Evolutionary conservation across 2,797 vertebrate species (phyloP).

Genomic region (Enoplosus armatus): DNA sequence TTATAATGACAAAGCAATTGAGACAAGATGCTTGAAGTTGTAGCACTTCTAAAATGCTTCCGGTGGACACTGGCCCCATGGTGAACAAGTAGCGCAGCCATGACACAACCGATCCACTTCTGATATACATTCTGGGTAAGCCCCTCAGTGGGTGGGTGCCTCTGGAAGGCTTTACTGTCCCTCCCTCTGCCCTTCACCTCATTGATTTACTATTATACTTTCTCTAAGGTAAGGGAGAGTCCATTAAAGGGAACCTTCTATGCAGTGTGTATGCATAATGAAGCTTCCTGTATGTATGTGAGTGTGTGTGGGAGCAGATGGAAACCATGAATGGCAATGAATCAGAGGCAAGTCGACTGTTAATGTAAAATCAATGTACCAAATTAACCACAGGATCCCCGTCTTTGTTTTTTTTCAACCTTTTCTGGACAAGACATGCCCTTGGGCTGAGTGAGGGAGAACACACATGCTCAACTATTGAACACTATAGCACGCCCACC

Average conservation of each 20-base stretch:
- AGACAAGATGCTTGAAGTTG: background rate
- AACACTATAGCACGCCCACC: slow-evolving; percentile 31
- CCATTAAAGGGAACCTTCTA: slow-evolving; percentile 82
- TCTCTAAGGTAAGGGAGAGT: slow-evolving; percentile 83
- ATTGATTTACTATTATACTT: slow-evolving; percentile 87
- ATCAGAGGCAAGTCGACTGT: slow-evolving; percentile 79
- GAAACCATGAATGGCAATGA: slow-evolving; percentile 71
- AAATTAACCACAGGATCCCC: slow-evolving; percentile 83
- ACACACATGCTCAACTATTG: slow-evolving; percentile 51
- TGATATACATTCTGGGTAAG: slow-evolving; percentile 44
- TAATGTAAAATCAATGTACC: slow-evolving; percentile 87
- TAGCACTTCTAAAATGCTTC: background rate
- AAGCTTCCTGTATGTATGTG: slow-evolving; percentile 59
- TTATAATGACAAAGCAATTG: background rate
- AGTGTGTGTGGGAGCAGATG: slow-evolving; percentile 39
- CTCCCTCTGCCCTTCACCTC: slow-evolving; percentile 82
- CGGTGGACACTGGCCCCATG: background rate
- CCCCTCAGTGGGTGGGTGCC: slow-evolving; percentile 62
- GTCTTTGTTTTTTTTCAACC: slow-evolving; percentile 64
- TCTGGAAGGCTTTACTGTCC: slow-evolving; percentile 62
- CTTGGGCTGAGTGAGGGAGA: slow-evolving; percentile 69
- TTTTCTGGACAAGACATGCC: slow-evolving; percentile 65
- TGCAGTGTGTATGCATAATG: slow-evolving; percentile 81
- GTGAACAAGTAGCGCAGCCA: background rate
- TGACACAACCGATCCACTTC: slow-evolving; percentile 10